phyloP scores from a whole-genome alignment of 2,113 vertebrate species.

The Trogon surrucura region DNA sequence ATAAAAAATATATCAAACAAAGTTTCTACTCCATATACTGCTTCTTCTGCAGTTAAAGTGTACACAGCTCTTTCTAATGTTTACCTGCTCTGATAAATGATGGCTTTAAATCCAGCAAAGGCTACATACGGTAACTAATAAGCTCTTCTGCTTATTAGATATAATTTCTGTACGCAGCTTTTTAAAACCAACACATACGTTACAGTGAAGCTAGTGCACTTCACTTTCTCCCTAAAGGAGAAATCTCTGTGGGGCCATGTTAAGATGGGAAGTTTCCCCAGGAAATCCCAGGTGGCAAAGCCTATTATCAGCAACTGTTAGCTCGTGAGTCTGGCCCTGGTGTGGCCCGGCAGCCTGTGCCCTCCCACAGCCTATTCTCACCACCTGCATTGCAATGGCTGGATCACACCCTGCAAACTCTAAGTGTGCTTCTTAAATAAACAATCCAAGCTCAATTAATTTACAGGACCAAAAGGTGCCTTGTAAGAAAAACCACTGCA shows the following conservation, averaged over 20 bases:
- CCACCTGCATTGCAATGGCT: background rate
- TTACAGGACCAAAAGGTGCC: background rate
- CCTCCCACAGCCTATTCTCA: background rate
- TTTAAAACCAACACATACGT: background rate
- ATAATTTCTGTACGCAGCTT: background rate
- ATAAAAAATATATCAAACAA: background rate
- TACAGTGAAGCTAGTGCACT: background rate
- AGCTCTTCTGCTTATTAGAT: background rate
- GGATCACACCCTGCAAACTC: rapidly evolving
- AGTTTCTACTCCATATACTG: background rate
- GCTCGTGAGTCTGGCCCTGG: background rate
- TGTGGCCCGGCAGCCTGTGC: background rate
- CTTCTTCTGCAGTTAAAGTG: background rate
- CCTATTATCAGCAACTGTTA: background rate
- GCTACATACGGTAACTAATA: background rate
- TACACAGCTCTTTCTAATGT: background rate
- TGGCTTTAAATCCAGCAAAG: background rate
- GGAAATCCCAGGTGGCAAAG: background rate
- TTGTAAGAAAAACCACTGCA: background rate
- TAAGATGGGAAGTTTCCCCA: background rate
- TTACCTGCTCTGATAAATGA: background rate
- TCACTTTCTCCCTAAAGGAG: background rate
- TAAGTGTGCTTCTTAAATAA: background rate
- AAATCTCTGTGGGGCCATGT: rapidly evolving
- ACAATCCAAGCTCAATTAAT: background rate